Base-by-base conservation (phyloP, 64 coral and sea anemone genomes). In the Montipora cactus region DNA sequence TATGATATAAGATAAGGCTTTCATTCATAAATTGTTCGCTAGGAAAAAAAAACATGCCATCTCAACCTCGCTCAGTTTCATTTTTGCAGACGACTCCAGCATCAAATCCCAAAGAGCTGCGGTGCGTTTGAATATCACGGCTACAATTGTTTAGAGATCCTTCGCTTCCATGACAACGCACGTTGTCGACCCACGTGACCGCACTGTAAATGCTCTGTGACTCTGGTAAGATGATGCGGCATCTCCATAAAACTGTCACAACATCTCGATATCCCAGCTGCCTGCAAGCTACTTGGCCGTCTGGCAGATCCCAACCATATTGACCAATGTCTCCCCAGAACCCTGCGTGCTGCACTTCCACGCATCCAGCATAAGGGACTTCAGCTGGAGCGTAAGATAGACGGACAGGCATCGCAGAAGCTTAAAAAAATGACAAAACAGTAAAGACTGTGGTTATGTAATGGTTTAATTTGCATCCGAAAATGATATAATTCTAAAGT, bases 321-420 rank as follows among this genome's bases (percentile, higher is more conserved):
- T n/a, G 23, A 48, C 78, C 85, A 52, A 93, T 21, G 59, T 93
- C 84, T 57, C 92, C 92, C 92, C 92, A 93, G 92, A 93, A 14
- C 25, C 84, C 92, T 74, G 84, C 92, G 44, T 88, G 72, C 8
- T 84, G 46, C 19, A 93, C 85, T n/a, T 93, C 75, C 49, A 93
- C 92, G 2, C 92, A 87, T 46, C 92, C 92, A 44, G 92, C 92
- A 28, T 93, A 88, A 10, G 61, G 84, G 18, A 93, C 84, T 78
- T n/a, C n/a, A n/a, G 57, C 83, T 78, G 57, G 2, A 44, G 74
- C 47, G 15, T 87, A 11, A 28, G 77, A 10, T 25, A 93, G 92
- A 58, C 84, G 84, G 12, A 74, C 28, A 10, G 28, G 37, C 12
- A 22, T 19, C 6, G 62, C 0, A 50, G n/a, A 21, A 71, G 45